These are phyloP conservation scores for Aleiodes testaceus DNA, from an alignment of 2,888 invertebrate genomes.

Conservation along the genomic window DNA sequence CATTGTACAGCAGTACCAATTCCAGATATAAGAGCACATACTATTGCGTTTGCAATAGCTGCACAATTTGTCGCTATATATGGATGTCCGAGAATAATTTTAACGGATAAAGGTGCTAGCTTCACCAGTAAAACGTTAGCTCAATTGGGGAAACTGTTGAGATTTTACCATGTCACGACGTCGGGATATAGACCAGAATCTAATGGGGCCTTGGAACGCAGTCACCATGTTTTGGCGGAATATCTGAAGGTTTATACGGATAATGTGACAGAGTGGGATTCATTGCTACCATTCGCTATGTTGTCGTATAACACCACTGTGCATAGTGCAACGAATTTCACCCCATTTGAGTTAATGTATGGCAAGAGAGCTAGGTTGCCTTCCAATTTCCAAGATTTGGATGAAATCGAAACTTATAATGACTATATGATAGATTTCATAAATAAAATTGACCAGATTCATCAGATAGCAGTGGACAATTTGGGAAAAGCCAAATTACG, in stretches of 20 bases:
- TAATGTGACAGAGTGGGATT: neutral
- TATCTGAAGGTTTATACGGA: neutral
- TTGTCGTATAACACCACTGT: neutral
- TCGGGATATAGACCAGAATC: slow-evolving; percentile 14
- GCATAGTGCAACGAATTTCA: neutral
- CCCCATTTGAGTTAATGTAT: slow-evolving; percentile 43
- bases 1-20: slow-evolving; percentile 24
- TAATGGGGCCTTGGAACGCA: slow-evolving; percentile 28
- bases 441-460: slow-evolving; percentile 27
- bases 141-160: slow-evolving; percentile 8
- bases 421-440: neutral
- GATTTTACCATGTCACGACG: too few species aligned
- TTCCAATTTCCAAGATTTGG: slow-evolving; percentile 1
- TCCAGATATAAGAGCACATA: slow-evolving; percentile 10
- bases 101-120: slow-evolving; percentile 19
- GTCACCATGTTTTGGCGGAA: slow-evolving; percentile 33
- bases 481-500: too few species aligned
- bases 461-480: neutral
- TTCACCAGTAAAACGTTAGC: slow-evolving; percentile 31
- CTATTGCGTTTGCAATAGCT: slow-evolving; percentile 32
- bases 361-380: slow-evolving; percentile 31
- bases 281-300: neutral
- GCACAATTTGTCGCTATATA: slow-evolving; percentile 26
- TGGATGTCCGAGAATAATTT: slow-evolving; percentile 34
- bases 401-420: neutral